Percentiles rank a stretch among this genome's conserved stretches.
These are phyloP conservation scores for Dusona sp. DNA, from an alignment of 2,888 invertebrate genomes.

Conservation along the genomic window DNA sequence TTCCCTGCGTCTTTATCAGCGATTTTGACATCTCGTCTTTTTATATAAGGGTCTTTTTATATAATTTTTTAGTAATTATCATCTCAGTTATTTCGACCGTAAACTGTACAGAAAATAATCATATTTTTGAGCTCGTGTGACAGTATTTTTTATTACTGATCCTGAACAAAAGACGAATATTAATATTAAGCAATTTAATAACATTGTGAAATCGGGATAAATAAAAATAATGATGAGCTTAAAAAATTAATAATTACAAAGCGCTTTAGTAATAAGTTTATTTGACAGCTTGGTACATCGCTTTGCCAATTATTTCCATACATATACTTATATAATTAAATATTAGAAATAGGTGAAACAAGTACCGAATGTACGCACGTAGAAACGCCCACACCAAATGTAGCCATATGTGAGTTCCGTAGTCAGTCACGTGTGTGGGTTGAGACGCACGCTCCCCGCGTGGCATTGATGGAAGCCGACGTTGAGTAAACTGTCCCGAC, in stretches of 20 bases:
- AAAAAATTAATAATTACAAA: background rate
- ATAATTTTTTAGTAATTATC: background rate
- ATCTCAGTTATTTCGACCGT: background rate
- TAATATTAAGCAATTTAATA: background rate
- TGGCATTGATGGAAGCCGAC: conserved; percentile 51
- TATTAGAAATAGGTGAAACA: conserved; percentile 29
- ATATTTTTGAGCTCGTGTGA: background rate
- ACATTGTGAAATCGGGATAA: background rate
- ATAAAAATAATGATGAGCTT: background rate
- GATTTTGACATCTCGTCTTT: background rate
- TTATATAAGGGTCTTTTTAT: background rate
- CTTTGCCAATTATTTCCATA: background rate
- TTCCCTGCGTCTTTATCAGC: background rate
- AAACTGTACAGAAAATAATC: background rate
- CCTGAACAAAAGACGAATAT: background rate
- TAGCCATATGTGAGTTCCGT: conserved; percentile 42
- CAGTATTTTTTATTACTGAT: background rate
- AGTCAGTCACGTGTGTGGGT: conserved; percentile 61
- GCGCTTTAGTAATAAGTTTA: background rate
- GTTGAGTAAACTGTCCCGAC: conserved; percentile 51
- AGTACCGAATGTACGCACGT: conserved; percentile 41
- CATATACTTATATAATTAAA: background rate
- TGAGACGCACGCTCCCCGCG: conserved; percentile 46
- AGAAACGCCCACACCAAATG: conserved; percentile 48
- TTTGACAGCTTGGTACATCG: background rate